A percentile compares a stretch with the other conserved stretches of the same genome.
phyloP scores from a whole-genome alignment of 2,797 vertebrate genomes.

The Hippocampus kuda region DNA sequence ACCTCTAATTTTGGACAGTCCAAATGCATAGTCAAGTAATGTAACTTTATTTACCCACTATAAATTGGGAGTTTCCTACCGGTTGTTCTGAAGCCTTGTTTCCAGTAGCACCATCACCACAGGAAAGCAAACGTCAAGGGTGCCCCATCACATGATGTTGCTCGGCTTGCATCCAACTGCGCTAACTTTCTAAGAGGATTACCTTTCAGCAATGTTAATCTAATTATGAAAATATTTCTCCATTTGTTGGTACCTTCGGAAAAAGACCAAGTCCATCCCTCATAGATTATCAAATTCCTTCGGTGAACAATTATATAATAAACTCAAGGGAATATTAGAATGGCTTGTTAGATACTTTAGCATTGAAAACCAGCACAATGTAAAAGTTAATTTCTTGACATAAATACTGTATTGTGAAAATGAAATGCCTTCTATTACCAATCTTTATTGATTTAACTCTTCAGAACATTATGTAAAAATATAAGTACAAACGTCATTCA shows the following conservation, averaged over 20 bases:
- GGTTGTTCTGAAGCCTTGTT: conserved; percentile 20
- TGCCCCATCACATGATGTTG: conserved; percentile 51
- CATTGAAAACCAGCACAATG: not conserved
- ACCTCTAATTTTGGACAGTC: not conserved
- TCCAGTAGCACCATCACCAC: conserved; percentile 9
- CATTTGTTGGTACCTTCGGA: conserved; percentile 16
- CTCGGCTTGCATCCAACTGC: conserved; percentile 22
- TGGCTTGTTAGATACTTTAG: not conserved
- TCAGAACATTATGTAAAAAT: not conserved
- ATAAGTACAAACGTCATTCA: not conserved
- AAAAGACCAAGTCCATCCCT: not conserved
- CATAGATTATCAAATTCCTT: too few relatives aligned
- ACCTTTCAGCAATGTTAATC: conserved; percentile 63
- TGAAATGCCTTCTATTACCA: not conserved
- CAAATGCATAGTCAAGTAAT: not conserved
- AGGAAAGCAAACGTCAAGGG: conserved; percentile 34
- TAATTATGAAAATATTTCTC: conserved; percentile 50
- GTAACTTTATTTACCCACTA: not conserved
- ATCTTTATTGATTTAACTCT: not conserved
- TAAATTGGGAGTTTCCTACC: not conserved
- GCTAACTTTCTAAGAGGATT: conserved; percentile 65
- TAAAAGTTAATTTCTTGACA: not conserved
- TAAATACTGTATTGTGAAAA: not conserved
- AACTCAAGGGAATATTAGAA: not conserved
- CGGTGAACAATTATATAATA: too few relatives aligned